Evolutionary conservation across 2,888 invertebrate species (phyloP), one percentile per base, ranked within the genome.

Genomic region (Falcaria lacertinaria): DNA sequence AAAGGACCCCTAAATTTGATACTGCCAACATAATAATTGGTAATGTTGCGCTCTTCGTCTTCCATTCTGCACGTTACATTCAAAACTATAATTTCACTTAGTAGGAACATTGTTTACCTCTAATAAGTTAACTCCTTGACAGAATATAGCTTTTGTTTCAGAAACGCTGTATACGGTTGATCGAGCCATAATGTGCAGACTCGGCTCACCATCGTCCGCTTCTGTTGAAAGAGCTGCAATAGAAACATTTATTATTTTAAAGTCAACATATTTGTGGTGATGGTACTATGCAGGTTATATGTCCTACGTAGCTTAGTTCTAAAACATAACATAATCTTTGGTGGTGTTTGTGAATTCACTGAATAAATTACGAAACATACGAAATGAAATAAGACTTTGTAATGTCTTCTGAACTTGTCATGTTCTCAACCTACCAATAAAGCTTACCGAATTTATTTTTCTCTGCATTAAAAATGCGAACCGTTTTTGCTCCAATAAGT

Each of bases 71-170:
- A n/a, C n/a, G n/a, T n/a, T n/a, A n/a, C n/a, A n/a, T n/a, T n/a
- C n/a, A n/a, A n/a, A n/a, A n/a, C n/a, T n/a, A n/a, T n/a, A n/a
- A n/a, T n/a, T n/a, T n/a, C n/a, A n/a, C n/a, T n/a, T n/a, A n/a
- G n/a, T n/a, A n/a, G n/a, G n/a, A n/a, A n/a, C n/a, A n/a, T 19
- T 42, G 54, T 54, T 41, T 59, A 88, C 88, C 60, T 80, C 69
- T 45, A 61, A 47, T 42, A 83, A 47, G 54, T 85, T 77, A 38
- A 56, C 61, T 48, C 80, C 83, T 64, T 82, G 73, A 55, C 88
- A 89, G 57, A 77, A 86, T 41, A 89, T 84, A 3, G 75, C 88
- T 60, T 79, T 83, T 22, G 63, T 76, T 33, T 86, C 86, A 0
- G 74, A 77, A 0, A 74, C 76, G 44, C 85, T 79, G 71, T 78